phyloP scores from a whole-genome alignment of 2,113 vertebrate genomes.

The Phalacrocorax aristotelis region DNA sequence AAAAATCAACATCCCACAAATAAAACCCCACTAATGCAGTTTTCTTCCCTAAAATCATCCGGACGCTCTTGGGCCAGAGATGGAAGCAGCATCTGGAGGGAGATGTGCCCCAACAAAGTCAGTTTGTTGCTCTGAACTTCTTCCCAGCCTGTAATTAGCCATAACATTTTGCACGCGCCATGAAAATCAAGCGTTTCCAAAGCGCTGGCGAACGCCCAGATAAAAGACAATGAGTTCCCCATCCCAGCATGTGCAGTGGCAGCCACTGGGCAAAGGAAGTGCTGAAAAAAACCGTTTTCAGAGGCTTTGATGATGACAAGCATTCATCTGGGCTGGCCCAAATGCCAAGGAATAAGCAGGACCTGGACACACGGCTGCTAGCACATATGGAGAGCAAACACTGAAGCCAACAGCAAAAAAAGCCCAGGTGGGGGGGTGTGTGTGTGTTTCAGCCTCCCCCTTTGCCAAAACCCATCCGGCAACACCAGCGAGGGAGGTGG shows the following conservation, averaged over 20 bases:
- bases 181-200: background rate
- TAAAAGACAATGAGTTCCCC: background rate
- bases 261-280: background rate
- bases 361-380: rapidly evolving
- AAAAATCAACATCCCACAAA: background rate
- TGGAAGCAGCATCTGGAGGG: background rate
- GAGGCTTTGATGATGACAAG: background rate
- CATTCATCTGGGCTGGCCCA: rapidly evolving
- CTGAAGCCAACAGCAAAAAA: background rate
- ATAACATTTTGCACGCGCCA: rapidly evolving
- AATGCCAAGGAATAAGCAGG: background rate
- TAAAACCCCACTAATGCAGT: background rate
- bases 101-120: background rate
- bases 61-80: rapidly evolving
- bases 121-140: background rate
- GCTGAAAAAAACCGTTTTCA: rapidly evolving
- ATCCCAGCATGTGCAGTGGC: rapidly evolving
- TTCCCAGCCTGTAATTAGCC: background rate
- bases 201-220: rapidly evolving
- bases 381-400: rapidly evolving
- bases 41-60: background rate
- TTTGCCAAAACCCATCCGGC: background rate
- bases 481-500: background rate
- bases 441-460: background rate
- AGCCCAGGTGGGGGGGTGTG: background rate